Percentiles rank a stretch among this genome's conserved stretches.
phyloP scores from a whole-genome alignment of 2,888 invertebrate species.

The Xiphydria camelus region DNA sequence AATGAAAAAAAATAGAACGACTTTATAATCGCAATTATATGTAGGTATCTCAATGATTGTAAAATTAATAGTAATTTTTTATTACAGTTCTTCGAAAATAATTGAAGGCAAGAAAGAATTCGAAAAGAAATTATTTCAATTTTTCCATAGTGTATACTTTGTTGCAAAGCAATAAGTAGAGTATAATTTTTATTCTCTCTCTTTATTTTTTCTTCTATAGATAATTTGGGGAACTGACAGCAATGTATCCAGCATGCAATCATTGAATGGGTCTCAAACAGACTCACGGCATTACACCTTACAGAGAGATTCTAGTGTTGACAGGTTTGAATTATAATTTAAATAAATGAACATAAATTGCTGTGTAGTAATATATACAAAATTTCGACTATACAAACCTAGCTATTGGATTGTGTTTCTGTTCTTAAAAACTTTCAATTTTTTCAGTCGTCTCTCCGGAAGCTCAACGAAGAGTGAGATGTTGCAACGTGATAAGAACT shows the following conservation, averaged over 20 bases:
- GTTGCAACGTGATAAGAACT: slow-evolving; percentile 75
- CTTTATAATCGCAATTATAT: too few species aligned
- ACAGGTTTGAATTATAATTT: slow-evolving; percentile 62
- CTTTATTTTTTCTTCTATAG: slow-evolving; percentile 54
- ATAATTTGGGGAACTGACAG: slow-evolving; percentile 84
- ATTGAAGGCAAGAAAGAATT: too few species aligned
- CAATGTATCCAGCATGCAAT: slow-evolving; percentile 82
- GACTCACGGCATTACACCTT: slow-evolving; percentile 66
- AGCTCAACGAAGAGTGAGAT: slow-evolving; percentile 86
- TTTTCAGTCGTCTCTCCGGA: slow-evolving; percentile 72
- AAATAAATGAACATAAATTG: neutral
- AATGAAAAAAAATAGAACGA: too few species aligned
- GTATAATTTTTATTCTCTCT: slow-evolving; percentile 10
- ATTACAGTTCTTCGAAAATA: too few species aligned
- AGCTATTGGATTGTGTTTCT: slow-evolving; percentile 2
- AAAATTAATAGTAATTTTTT: too few species aligned
- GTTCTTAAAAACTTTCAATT: slow-evolving; percentile 14
- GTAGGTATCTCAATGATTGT: too few species aligned
- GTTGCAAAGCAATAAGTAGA: slow-evolving; percentile 56
- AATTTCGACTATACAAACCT: slow-evolving; percentile 1
- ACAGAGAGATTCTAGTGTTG: slow-evolving; percentile 76
- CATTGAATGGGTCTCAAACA: slow-evolving; percentile 64
- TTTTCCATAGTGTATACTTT: neutral
- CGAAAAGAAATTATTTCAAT: neutral
- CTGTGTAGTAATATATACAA: slow-evolving; percentile 4